Base-by-base conservation (phyloP, 2,888 invertebrate species). In the Agonopterix subpropinquella region DNA sequence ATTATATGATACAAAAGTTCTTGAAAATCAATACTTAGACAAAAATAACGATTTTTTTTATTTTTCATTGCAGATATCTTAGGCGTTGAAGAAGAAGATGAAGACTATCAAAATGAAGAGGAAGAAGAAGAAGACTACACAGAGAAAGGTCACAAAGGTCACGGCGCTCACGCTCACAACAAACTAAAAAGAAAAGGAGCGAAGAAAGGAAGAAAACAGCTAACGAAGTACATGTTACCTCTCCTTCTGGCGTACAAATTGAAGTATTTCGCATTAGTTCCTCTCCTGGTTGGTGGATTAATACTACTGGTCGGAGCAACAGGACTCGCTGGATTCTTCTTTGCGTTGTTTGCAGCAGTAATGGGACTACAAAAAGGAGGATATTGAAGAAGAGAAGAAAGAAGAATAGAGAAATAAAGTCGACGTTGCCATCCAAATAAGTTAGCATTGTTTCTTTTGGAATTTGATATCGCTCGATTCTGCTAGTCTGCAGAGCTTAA, bases 301-400 rank as follows among this genome's bases (percentile, higher is more conserved):
- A 82, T 95, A 1, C 80, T 96, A 8, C 75, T 96, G 45, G 92
- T 94, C 4, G 94, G 94, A 53, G 92, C 95, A 0, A 94, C 95
- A 0, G 94, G 95, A 11, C 74, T 96, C 51, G 96, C 95, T 13
- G 96, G 96, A 56, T 96, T 96, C 83, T 96, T 96, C 89, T 96
- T 96, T 72, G 95, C 96, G 1, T 80, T 96, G 10, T 96, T 96
- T 65, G 94, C 95, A 47, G 94, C 95, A 1, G 93, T 94, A 4
- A 93, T 96, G 90, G 94, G 94, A 49, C 81, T 95, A 54, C 94
- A 92, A 72, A 83, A 87, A 53, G 87, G 88, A 52, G 72, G 79
- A 36, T 85, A 83, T 60, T 87, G 70, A 66, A 51, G 49, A 61
- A 56, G 61, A 61, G 64, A 62, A 11, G 10, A 57, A 52, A 28